Conservation (phyloP, 2,888 invertebrate genomes). For the Steinernema hermaphroditum region DNA sequence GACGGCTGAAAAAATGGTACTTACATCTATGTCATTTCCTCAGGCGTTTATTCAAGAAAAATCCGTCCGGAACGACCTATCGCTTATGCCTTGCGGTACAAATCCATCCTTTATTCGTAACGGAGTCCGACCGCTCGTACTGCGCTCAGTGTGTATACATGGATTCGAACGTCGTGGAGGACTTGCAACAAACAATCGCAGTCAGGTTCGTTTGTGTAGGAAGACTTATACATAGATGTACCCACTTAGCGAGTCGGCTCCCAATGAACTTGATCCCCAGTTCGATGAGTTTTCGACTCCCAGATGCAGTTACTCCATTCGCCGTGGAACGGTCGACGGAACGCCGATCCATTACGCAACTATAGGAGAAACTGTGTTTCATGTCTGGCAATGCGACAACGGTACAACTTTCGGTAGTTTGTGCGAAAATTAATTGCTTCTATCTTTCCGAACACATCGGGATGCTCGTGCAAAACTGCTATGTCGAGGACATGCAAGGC, state of each 20-base stretch:
- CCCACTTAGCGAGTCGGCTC: constrained; percentile 54
- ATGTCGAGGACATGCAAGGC: constrained; percentile 65
- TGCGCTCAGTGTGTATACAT: constrained; percentile 66
- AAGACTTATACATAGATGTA: too few species aligned
- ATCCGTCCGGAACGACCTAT: constrained; percentile 58
- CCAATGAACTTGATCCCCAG: constrained; percentile 60
- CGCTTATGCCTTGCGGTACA: constrained; percentile 63
- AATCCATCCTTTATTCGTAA: constrained; percentile 66
- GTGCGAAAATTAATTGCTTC: not conserved
- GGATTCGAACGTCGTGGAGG: constrained; percentile 59
- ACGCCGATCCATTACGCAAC: constrained; percentile 63
- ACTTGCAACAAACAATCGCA: constrained; percentile 59
- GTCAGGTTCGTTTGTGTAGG: too few species aligned
- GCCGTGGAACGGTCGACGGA: constrained; percentile 60
- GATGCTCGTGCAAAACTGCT: constrained; percentile 66
- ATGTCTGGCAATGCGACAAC: constrained; percentile 65
- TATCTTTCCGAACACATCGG: constrained; percentile 55
- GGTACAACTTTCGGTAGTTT: constrained; percentile 36
- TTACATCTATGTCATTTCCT: not conserved
- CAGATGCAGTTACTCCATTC: constrained; percentile 61
- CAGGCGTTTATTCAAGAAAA: constrained; percentile 43
- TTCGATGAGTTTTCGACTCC: constrained; percentile 61
- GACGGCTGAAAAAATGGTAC: constrained; percentile 58
- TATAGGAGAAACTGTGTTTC: constrained; percentile 64
- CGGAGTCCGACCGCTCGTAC: constrained; percentile 64